Evolutionary conservation across 2,797 vertebrate species (phyloP).

Genomic region (Spondyliosoma cantharus): DNA sequence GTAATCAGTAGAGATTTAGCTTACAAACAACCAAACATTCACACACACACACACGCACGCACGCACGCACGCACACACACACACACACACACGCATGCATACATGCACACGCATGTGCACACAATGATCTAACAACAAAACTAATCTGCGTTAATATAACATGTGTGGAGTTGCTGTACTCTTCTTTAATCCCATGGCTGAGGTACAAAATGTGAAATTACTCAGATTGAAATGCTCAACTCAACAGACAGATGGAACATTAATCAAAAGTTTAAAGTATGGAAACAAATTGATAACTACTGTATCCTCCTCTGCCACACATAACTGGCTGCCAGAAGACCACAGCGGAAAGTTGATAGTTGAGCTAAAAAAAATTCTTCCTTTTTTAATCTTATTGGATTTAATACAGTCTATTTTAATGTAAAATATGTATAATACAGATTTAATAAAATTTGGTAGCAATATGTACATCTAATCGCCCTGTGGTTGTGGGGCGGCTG

Average conservation of each 20-base stretch:
- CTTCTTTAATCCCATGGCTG: background rate
- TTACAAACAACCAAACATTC: slow-evolving; percentile 18
- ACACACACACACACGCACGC: slow-evolving; percentile 18
- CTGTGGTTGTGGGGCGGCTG: too few relatives aligned
- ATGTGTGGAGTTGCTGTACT: background rate
- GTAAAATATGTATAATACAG: background rate
- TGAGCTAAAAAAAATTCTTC: slow-evolving; percentile 5
- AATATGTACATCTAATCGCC: background rate
- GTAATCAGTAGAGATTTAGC: slow-evolving; percentile 42
- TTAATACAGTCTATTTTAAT: background rate
- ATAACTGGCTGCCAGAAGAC: background rate
- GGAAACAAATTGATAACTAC: slow-evolving; percentile 22
- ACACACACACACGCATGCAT: background rate
- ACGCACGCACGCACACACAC: slow-evolving; percentile 8
- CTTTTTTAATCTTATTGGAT: background rate
- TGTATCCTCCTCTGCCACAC: slow-evolving; percentile 18
- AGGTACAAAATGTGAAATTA: slow-evolving; percentile 16
- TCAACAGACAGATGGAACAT: slow-evolving; percentile 27
- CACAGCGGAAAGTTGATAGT: slow-evolving; percentile 3
- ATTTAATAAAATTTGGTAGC: background rate
- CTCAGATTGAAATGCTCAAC: slow-evolving; percentile 7
- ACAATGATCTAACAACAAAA: background rate
- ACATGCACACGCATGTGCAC: too few relatives aligned
- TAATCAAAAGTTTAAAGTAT: slow-evolving; percentile 8
- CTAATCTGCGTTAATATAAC: slow-evolving; percentile 25